These are phyloP conservation scores for Mystacornis crossleyi DNA, from an alignment of 2,113 vertebrate genomes.

Conservation along the genomic window DNA sequence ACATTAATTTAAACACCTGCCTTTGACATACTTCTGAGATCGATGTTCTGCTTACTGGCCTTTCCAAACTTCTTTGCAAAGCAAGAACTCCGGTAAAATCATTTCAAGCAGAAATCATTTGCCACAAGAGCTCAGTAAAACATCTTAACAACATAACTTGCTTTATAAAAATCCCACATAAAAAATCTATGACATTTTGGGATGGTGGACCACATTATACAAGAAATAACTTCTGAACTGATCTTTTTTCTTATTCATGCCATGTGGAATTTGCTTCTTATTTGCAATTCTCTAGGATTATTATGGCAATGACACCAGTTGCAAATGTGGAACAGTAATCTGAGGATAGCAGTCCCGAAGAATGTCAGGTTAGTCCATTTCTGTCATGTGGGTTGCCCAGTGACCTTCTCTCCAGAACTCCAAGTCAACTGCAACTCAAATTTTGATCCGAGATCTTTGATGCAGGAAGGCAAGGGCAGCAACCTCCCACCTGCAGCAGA, in stretches of 20 bases:
- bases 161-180: background rate
- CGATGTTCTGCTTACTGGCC: background rate
- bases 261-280: background rate
- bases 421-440: background rate
- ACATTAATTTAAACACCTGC: constrained; percentile 54
- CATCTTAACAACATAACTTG: background rate
- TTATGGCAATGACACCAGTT: background rate
- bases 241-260: background rate
- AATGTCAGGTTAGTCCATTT: background rate
- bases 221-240: background rate
- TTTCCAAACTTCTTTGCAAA: background rate
- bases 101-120: background rate
- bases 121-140: background rate
- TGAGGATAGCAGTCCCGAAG: background rate
- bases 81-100: background rate
- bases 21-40: constrained; percentile 37
- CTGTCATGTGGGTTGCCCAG: background rate
- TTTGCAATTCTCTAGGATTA: background rate
- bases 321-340: background rate
- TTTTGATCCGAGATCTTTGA: background rate
- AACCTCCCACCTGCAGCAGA: background rate
- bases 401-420: background rate
- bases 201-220: background rate
- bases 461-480: background rate
- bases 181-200: background rate